Base-by-base conservation (phyloP, 2,888 invertebrate species). In the Drosophila kanekoi region DNA sequence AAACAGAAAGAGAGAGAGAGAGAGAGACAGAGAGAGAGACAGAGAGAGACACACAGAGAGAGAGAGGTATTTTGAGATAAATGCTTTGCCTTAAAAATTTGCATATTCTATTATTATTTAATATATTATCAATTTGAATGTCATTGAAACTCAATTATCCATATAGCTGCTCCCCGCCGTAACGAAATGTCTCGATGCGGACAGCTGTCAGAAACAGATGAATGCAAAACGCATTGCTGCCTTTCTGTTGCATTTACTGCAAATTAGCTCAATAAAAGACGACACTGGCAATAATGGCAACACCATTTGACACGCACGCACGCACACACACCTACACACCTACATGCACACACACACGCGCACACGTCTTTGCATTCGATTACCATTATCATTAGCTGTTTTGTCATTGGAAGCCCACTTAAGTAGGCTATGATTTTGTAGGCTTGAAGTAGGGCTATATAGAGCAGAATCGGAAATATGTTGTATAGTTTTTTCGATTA, bases 121-220 rank as follows among this genome's bases (percentile, higher is more conserved):
- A 18, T 54, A 38, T 62, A 48, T 35, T 11, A 33, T 48, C 40
- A 47, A 77, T 72, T 59, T 56, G 28, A 65, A 66, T 64, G 48
- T 28, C 16, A 62, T 51, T 62, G 45, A 18, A 58, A 53, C 28
- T n/a, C 65, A 76, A 65, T 62, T 58, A 49, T 18, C 4, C 38
- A 8, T 20, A 2, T 1, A 6, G 9, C 14, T 3, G 6, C 10
- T 11, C 14, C 10, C 37, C 6, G 4, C 10, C 14, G 9, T 4
- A 11, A 23, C 20, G 20, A 38, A 47, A 37, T 68, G 54, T 56
- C 62, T 44, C 41, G 38, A 44, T 48, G 16, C 16, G 32, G 16
- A n/a, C 5, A 8, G 44, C 60, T 82, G 80, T 79, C 86, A 66
- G 44, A 63, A 68, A 47, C 79, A 79, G 73, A 60, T 49, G 33